These are phyloP conservation scores for Unio delphinus DNA, from an alignment of 2,888 invertebrate species.

Conservation along the genomic window DNA sequence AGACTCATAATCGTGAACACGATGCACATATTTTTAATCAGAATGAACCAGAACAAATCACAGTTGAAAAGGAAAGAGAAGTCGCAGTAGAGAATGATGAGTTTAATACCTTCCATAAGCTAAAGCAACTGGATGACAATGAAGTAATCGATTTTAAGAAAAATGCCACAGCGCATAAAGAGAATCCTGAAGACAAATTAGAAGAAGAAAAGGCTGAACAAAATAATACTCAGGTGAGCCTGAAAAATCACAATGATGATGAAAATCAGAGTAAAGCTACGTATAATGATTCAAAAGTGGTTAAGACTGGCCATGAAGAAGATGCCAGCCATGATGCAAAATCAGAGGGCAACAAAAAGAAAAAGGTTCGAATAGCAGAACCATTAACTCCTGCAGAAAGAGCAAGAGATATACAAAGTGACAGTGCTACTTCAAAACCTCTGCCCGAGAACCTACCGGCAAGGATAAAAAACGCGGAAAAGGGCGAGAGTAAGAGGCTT, in stretches of 20 bases:
- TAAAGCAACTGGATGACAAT: constrained; percentile 8
- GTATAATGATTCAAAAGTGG: background rate
- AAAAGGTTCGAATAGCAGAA: background rate
- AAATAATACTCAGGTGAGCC: background rate
- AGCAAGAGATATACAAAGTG: background rate
- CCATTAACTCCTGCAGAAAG: background rate
- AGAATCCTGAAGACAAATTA: background rate
- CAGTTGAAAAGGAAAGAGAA: constrained; percentile 9
- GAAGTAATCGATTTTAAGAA: constrained; percentile 14
- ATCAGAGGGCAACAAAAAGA: constrained; percentile 1
- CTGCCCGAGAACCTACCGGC: background rate
- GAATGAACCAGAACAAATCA: constrained; percentile 10
- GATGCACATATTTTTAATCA: constrained; percentile 8
- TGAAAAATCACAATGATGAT: background rate
- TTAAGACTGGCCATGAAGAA: background rate
- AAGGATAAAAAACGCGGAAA: background rate
- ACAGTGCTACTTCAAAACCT: background rate
- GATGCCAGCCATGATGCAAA: background rate
- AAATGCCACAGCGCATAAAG: constrained; percentile 6
- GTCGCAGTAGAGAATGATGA: constrained; percentile 12
- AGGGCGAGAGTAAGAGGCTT: background rate
- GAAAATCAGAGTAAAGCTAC: background rate
- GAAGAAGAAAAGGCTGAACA: constrained; percentile 2
- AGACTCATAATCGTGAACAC: constrained; percentile 5
- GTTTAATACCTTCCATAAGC: constrained; percentile 9